phyloP scores from a whole-genome alignment of 1,140 invertebrate species.

The Rhopalosiphum padi region DNA sequence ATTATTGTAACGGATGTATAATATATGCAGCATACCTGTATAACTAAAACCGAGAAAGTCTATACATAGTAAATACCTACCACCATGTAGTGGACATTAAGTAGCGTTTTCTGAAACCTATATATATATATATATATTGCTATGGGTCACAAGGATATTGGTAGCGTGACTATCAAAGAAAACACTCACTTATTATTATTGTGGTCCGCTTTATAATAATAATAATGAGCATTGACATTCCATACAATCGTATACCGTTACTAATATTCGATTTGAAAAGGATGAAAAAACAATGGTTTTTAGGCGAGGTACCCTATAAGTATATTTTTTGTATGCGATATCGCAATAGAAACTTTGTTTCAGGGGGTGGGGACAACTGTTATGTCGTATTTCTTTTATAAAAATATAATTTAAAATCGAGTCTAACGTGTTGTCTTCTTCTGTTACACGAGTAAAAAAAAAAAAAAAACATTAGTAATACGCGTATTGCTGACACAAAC shows the following conservation, averaged over 20 bases:
- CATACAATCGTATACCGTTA: conserved; percentile 44
- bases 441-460: background rate
- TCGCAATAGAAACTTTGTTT: background rate
- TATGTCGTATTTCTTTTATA: background rate
- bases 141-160: conserved; percentile 15
- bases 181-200: conserved; percentile 40
- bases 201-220: conserved; percentile 31
- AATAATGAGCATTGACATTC: conserved; percentile 50
- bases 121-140: background rate
- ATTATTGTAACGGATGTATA: background rate
- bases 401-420: background rate
- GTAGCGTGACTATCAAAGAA: conserved; percentile 55
- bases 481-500: background rate
- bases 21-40: background rate
- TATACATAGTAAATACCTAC: background rate
- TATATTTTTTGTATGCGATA: conserved; percentile 14
- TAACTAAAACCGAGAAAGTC: conserved; percentile 23
- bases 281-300: conserved; percentile 43
- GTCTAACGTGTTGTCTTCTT: background rate
- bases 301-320: background rate
- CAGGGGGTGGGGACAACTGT: background rate
- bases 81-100: background rate
- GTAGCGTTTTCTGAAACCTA: conserved; percentile 18
- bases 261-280: conserved; percentile 51
- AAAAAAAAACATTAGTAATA: background rate